Percentiles rank a stretch among this genome's conserved stretches.
These are phyloP conservation scores for Adoxophyes honmai DNA, from an alignment of 1,140 invertebrate genomes.

Conservation along the genomic window DNA sequence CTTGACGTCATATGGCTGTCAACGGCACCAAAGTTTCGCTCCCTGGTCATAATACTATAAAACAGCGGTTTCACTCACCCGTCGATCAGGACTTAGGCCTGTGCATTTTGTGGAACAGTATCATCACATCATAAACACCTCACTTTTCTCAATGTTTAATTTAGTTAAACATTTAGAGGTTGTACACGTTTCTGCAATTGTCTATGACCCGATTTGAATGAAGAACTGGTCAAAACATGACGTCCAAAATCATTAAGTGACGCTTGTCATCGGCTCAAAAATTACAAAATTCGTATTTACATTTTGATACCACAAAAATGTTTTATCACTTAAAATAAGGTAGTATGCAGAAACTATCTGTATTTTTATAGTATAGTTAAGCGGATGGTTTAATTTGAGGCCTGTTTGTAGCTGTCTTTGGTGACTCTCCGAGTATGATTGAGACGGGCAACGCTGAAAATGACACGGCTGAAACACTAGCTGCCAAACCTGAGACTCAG, in stretches of 20 bases:
- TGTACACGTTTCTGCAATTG: neutral
- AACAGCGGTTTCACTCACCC: too few relatives aligned
- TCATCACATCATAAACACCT: too few relatives aligned
- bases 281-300: slow-evolving; percentile 58
- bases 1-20: too few relatives aligned
- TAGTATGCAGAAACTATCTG: slow-evolving; percentile 21
- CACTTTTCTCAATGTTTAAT: too few relatives aligned
- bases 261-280: slow-evolving; percentile 54
- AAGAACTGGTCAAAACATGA: slow-evolving; percentile 35
- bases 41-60: too few relatives aligned
- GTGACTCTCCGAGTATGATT: slow-evolving; percentile 43
- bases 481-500: slow-evolving; percentile 31
- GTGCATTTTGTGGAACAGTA: too few relatives aligned
- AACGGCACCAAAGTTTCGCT: too few relatives aligned
- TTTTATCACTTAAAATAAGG: slow-evolving; percentile 57
- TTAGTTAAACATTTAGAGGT: too few relatives aligned
- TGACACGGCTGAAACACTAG: slow-evolving; percentile 33
- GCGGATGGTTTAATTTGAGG: neutral
- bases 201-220: slow-evolving; percentile 24
- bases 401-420: slow-evolving; percentile 4
- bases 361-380: slow-evolving; percentile 7
- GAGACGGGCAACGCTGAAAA: slow-evolving; percentile 48
- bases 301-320: slow-evolving; percentile 63
- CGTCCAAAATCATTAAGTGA: slow-evolving; percentile 40
- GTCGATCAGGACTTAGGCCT: too few relatives aligned